Evolutionary conservation across 2,113 vertebrate genomes (phyloP).

Genomic region (Pseudorectes ferrugineus): DNA sequence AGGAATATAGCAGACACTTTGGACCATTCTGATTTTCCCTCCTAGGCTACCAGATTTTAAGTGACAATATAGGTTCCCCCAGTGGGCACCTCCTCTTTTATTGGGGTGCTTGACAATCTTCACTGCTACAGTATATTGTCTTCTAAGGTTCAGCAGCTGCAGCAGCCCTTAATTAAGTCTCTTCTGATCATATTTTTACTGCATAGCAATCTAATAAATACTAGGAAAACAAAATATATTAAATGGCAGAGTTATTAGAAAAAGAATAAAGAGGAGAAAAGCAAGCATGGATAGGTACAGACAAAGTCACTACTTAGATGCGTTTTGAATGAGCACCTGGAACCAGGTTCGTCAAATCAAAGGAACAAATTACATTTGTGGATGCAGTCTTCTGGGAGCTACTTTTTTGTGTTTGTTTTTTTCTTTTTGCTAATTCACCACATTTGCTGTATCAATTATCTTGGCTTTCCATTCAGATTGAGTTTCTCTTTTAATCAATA

Average conservation of each 20-base stretch:
- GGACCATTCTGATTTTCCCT: background rate
- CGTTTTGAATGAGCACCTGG: background rate
- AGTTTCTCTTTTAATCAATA: constrained; percentile 49
- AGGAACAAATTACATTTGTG: constrained; percentile 20
- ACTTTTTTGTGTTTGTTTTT: background rate
- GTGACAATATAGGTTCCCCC: background rate
- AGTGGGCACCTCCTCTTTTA: background rate
- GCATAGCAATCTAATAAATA: background rate
- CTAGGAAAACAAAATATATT: background rate
- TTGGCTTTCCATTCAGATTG: constrained; percentile 18
- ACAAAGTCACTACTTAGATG: background rate
- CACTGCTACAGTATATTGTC: background rate
- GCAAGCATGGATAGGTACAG: background rate
- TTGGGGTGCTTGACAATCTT: background rate
- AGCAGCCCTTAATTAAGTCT: background rate
- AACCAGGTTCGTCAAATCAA: background rate
- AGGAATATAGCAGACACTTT: background rate
- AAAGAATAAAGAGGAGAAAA: background rate
- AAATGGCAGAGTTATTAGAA: background rate
- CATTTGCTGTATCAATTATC: constrained; percentile 14
- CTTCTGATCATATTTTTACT: background rate
- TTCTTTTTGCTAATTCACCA: background rate
- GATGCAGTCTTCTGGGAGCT: background rate
- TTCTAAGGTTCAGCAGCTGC: background rate
- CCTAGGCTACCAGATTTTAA: background rate